Percentiles rank a stretch among this genome's conserved stretches.
Conservation (phyloP, 2,888 invertebrate genomes). For the Agrochola lychnidis region DNA sequence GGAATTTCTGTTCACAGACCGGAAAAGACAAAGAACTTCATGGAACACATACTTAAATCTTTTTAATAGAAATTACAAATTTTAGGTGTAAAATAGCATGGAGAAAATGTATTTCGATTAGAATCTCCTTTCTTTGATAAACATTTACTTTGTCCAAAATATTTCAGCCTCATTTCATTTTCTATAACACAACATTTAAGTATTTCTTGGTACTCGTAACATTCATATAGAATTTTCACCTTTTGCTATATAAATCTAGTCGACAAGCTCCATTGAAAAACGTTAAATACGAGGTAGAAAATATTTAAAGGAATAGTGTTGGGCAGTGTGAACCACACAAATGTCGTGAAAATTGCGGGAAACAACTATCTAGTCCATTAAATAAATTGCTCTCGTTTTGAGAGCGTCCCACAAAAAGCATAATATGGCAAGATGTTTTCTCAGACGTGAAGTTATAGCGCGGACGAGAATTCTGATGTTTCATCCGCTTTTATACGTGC, state of each 20-base stretch:
- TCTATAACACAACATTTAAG: slow-evolving; percentile 29
- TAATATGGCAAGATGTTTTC: slow-evolving; percentile 75
- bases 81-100: not conserved
- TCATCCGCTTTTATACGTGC: slow-evolving; percentile 47
- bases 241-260: slow-evolving; percentile 38
- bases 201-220: not conserved
- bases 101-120: slow-evolving; percentile 1
- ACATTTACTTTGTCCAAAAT: slow-evolving; percentile 28
- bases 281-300: slow-evolving; percentile 51
- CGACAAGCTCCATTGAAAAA: slow-evolving; percentile 48
- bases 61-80: not conserved
- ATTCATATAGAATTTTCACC: slow-evolving; percentile 30
- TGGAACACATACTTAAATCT: not conserved
- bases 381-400: slow-evolving; percentile 83
- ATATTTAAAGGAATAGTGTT: slow-evolving; percentile 59
- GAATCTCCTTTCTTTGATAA: slow-evolving; percentile 15
- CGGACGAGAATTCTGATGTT: slow-evolving; percentile 67
- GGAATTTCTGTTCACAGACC: not conserved
- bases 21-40: not conserved
- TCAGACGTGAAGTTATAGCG: slow-evolving; percentile 72
- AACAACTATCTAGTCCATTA: slow-evolving; percentile 83
- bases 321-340: slow-evolving; percentile 62
- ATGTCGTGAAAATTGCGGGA: slow-evolving; percentile 70
- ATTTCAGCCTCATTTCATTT: slow-evolving; percentile 17
- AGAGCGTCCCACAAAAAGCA: slow-evolving; percentile 74